These are phyloP conservation scores for Zapus hudsonius DNA, from an alignment of 2,113 vertebrate genomes.

Conservation along the genomic window DNA sequence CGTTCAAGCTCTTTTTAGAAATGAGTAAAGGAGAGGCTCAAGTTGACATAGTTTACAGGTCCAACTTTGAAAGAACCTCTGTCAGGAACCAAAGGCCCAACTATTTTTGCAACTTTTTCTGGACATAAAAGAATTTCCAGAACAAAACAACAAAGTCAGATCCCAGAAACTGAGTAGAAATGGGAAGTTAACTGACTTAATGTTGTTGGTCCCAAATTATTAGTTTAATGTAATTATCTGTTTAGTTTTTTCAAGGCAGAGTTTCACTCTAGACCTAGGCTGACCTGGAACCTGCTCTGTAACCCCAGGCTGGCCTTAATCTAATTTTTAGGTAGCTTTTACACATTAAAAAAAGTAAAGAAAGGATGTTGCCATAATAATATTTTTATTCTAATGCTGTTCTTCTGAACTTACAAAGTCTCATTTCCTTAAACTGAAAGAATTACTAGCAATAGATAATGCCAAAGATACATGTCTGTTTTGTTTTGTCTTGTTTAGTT, in stretches of 20 bases:
- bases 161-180: constrained; percentile 40
- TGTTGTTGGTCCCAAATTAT: constrained; percentile 11
- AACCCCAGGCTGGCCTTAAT: neutral
- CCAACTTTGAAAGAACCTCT: constrained; percentile 53
- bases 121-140: constrained; percentile 57
- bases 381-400: constrained; percentile 47
- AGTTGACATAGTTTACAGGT: constrained; percentile 21
- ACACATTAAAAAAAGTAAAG: constrained; percentile 45
- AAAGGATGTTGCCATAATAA: constrained; percentile 9
- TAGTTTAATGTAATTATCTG: neutral
- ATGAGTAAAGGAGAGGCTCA: constrained; percentile 35
- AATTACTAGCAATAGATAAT: constrained; percentile 47
- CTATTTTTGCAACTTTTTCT: constrained; percentile 62
- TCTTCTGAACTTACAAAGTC: constrained; percentile 22
- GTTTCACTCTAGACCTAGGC: too few relatives aligned
- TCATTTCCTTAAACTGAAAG: constrained; percentile 43
- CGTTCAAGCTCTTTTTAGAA: constrained; percentile 39
- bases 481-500: neutral
- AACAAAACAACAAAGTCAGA: constrained; percentile 45
- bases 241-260: too few relatives aligned
- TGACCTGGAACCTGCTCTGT: too few relatives aligned
- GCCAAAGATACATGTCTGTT: constrained; percentile 32
- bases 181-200: constrained; percentile 35
- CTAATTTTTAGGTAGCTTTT: constrained; percentile 37
- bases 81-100: constrained; percentile 52